phyloP scores from a whole-genome alignment of 2,888 invertebrate genomes.

The Halictus quadricinctus region DNA sequence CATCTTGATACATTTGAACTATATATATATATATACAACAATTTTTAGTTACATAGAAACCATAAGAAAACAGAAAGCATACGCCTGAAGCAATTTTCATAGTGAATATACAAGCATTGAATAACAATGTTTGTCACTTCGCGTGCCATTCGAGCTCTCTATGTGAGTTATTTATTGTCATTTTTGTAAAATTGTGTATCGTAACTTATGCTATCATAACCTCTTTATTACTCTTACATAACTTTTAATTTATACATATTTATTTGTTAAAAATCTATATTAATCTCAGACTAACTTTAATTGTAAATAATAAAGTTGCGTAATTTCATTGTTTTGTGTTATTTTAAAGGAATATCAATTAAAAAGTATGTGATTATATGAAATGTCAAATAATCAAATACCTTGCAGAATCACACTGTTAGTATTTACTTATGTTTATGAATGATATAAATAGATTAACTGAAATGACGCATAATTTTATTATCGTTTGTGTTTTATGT shows the following conservation, averaged over 20 bases:
- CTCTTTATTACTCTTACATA: slow-evolving; percentile 53
- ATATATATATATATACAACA: not conserved
- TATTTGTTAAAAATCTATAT: slow-evolving; percentile 15
- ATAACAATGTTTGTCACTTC: slow-evolving; percentile 54
- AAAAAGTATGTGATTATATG: not conserved
- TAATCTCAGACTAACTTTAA: not conserved
- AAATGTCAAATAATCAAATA: slow-evolving; percentile 25
- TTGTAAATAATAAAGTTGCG: not conserved
- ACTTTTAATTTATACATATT: slow-evolving; percentile 32
- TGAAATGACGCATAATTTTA: slow-evolving; percentile 8
- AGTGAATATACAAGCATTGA: slow-evolving; percentile 14
- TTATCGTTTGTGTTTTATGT: not conserved
- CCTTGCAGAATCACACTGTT: not conserved
- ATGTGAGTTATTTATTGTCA: slow-evolving; percentile 49
- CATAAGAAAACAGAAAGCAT: slow-evolving; percentile 7
- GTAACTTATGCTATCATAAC: slow-evolving; percentile 36
- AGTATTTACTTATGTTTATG: not conserved
- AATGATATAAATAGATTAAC: not conserved
- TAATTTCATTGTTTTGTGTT: not conserved
- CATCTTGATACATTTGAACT: not conserved
- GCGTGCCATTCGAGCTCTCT: slow-evolving; percentile 40
- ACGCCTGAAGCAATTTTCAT: slow-evolving; percentile 2
- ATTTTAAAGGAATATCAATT: not conserved
- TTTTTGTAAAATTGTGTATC: not conserved
- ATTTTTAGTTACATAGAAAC: not conserved